These are phyloP conservation scores for Rhinoraja longicauda DNA, from an alignment of 2,797 vertebrate species.

Conservation along the genomic window DNA sequence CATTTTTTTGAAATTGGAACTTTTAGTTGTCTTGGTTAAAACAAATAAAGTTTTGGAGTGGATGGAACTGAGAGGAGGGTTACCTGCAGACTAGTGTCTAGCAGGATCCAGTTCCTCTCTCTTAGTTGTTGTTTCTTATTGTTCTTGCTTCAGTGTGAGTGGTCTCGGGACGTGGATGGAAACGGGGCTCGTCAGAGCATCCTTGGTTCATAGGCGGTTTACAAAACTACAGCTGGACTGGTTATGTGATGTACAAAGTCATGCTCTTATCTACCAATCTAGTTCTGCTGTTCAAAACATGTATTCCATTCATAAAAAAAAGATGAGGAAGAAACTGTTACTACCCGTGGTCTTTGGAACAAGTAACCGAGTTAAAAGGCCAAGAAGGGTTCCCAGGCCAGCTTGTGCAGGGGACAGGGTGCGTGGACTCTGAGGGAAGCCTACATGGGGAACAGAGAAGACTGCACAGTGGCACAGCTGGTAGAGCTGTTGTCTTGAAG, in stretches of 20 bases:
- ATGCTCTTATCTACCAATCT: not conserved
- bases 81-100: not conserved
- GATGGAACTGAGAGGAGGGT: too few relatives aligned
- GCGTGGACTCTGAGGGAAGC: too few relatives aligned
- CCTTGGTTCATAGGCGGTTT: not conserved
- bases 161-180: not conserved
- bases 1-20: not conserved
- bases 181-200: not conserved
- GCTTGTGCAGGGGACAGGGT: too few relatives aligned
- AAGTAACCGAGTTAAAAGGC: too few relatives aligned
- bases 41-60: too few relatives aligned
- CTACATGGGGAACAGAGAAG: too few relatives aligned
- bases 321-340: not conserved
- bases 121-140: not conserved
- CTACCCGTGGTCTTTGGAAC: not conserved
- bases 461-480: too few relatives aligned
- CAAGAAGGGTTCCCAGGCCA: not conserved
- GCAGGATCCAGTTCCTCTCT: not conserved
- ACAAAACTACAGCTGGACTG: not conserved
- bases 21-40: too few relatives aligned
- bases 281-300: not conserved
- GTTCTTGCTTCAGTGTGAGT: not conserved
- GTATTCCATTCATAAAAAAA: not conserved
- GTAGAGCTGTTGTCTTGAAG: too few relatives aligned
- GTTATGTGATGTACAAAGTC: not conserved